These are phyloP conservation scores for Limenitis camilla DNA, from an alignment of 2,888 invertebrate species.

Conservation along the genomic window DNA sequence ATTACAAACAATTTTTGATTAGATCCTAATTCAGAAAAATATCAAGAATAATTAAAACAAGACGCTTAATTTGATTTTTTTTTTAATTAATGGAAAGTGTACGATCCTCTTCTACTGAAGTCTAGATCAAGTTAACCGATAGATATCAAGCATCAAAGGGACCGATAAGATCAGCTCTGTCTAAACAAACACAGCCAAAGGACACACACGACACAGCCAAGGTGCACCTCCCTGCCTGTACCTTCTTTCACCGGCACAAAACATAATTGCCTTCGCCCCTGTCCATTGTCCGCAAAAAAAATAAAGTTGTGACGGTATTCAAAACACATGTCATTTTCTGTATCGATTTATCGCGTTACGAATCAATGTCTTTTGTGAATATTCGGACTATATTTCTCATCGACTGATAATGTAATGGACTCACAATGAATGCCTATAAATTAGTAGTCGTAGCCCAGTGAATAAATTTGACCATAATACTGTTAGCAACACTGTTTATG, in stretches of 20 bases:
- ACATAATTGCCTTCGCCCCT: slow-evolving; percentile 69
- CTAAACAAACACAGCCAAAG: slow-evolving; percentile 52
- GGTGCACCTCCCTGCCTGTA: slow-evolving; percentile 48
- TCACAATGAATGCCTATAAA: too few relatives aligned
- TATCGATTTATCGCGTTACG: slow-evolving; percentile 60
- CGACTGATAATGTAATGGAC: too few relatives aligned
- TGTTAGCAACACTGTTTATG: too few relatives aligned
- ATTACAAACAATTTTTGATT: too few relatives aligned
- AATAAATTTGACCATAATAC: too few relatives aligned
- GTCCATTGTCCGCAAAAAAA: slow-evolving; percentile 36
- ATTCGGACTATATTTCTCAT: slow-evolving; percentile 35
- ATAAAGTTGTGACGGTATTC: slow-evolving; percentile 64
- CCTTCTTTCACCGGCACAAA: slow-evolving; percentile 44
- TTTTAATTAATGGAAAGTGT: neutral
- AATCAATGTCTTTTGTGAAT: slow-evolving; percentile 44
- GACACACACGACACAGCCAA: slow-evolving; percentile 54
- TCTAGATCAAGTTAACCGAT: neutral
- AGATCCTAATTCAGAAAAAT: too few relatives aligned
- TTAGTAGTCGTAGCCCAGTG: too few relatives aligned
- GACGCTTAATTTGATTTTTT: neutral
- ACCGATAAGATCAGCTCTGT: slow-evolving; percentile 32
- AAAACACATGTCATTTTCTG: slow-evolving; percentile 69
- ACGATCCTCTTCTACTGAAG: neutral
- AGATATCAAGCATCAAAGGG: slow-evolving; percentile 3
- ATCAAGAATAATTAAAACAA: too few relatives aligned